Evolutionary conservation across 2,113 vertebrate genomes (phyloP).

Genomic region (Natator depressus): DNA sequence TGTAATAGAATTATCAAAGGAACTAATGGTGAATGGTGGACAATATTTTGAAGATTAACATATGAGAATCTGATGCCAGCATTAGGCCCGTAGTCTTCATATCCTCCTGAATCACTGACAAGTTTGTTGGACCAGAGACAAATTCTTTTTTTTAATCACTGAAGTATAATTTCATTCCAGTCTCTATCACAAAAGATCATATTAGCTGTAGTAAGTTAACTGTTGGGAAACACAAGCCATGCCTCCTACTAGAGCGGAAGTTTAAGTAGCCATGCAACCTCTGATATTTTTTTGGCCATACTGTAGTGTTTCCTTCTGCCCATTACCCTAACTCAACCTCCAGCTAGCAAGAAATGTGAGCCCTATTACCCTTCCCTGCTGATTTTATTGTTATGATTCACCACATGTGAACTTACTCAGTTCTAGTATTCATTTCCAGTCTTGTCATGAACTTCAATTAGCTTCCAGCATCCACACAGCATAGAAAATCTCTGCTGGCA

Average conservation of each 20-base stretch:
- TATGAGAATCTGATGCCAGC: background rate
- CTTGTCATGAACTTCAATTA: background rate
- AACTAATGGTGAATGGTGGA: background rate
- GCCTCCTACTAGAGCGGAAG: background rate
- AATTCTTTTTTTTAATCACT: background rate
- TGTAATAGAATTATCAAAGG: background rate
- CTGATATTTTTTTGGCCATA: background rate
- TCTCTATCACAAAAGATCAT: constrained; percentile 26
- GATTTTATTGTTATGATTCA: background rate
- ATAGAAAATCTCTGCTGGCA: fast-evolving
- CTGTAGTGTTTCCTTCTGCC: background rate
- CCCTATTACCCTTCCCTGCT: background rate
- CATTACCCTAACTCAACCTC: background rate
- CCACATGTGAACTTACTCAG: background rate
- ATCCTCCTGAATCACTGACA: background rate
- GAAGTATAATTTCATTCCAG: background rate
- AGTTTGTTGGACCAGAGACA: background rate
- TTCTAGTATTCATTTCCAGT: background rate
- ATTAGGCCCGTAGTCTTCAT: background rate
- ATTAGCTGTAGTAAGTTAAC: background rate
- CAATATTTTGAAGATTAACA: background rate
- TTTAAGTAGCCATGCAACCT: background rate
- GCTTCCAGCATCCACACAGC: background rate
- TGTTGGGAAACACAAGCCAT: background rate
- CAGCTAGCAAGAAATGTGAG: constrained; percentile 14